phyloP scores from a whole-genome alignment of 2,888 invertebrate species.

The Polyommatus iphigenia region DNA sequence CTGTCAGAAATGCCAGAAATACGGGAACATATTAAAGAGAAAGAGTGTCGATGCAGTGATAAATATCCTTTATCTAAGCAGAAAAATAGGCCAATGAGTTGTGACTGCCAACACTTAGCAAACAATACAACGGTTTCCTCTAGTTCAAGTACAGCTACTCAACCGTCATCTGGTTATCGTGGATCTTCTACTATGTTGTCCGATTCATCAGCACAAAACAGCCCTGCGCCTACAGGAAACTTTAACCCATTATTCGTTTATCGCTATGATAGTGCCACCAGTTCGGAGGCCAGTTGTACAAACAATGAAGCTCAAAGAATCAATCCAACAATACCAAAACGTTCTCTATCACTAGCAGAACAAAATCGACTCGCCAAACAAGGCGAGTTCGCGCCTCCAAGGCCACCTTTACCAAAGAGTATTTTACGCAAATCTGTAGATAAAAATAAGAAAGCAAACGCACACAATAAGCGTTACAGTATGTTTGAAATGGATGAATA shows the following conservation, averaged over 20 bases:
- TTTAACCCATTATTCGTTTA: conserved; percentile 89
- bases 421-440: conserved; percentile 84
- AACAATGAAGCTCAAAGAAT: conserved; percentile 74
- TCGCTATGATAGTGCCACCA: conserved; percentile 88
- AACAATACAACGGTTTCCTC: conserved; percentile 82
- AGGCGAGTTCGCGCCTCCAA: conserved; percentile 82
- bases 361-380: conserved; percentile 68
- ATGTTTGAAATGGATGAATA: conserved; percentile 88
- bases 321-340: conserved; percentile 82
- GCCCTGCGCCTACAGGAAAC: conserved; percentile 80
- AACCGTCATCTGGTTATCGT: conserved; percentile 92
- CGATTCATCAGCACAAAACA: conserved; percentile 87
- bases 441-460: conserved; percentile 73
- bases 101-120: conserved; percentile 79
- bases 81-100: conserved; percentile 80
- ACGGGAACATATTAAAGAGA: conserved; percentile 81
- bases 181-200: conserved; percentile 91
- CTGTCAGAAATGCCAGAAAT: conserved; percentile 90
- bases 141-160: conserved; percentile 86
- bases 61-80: conserved; percentile 76
- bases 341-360: conserved; percentile 83
- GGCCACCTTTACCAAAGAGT: conserved; percentile 86
- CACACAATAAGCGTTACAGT: conserved; percentile 85
- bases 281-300: conserved; percentile 86
- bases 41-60: conserved; percentile 66